Evolutionary conservation across 2,797 vertebrate species (phyloP).

Genomic region (Ceryle rudis): DNA sequence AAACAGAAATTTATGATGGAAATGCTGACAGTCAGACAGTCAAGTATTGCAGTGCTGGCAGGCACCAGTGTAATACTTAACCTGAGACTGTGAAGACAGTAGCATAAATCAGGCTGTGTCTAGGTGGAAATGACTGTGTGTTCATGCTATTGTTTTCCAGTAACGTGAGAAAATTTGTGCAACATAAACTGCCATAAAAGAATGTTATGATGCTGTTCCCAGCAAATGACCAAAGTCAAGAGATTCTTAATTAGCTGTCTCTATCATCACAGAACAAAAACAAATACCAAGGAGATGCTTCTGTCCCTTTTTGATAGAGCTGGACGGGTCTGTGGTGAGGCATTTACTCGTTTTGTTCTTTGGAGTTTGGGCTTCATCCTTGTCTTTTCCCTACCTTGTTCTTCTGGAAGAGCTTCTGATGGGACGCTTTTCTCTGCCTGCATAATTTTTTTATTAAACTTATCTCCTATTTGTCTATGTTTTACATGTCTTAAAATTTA

Average conservation of each 20-base stretch:
- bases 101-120: constrained; percentile 68
- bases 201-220: not conserved
- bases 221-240: not conserved
- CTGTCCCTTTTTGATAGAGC: not conserved
- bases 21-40: constrained; percentile 59
- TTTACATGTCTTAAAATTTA: not conserved
- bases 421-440: not conserved
- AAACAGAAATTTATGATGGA: constrained; percentile 75
- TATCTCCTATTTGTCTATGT: not conserved
- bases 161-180: constrained; percentile 55
- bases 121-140: constrained; percentile 23
- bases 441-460: not conserved
- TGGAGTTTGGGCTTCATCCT: not conserved
- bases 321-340: not conserved
- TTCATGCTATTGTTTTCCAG: constrained; percentile 42
- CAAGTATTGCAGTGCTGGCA: constrained; percentile 23
- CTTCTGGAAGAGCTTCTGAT: not conserved
- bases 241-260: constrained; percentile 34
- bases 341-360: not conserved
- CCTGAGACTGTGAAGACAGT: constrained; percentile 54
- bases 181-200: constrained; percentile 40
- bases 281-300: not conserved
- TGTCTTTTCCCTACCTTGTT: not conserved
- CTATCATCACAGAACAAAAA: constrained; percentile 42
- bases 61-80: constrained; percentile 48